Conservation (phyloP, 23 tunicate species). For the Halocynthia aurantium region DNA sequence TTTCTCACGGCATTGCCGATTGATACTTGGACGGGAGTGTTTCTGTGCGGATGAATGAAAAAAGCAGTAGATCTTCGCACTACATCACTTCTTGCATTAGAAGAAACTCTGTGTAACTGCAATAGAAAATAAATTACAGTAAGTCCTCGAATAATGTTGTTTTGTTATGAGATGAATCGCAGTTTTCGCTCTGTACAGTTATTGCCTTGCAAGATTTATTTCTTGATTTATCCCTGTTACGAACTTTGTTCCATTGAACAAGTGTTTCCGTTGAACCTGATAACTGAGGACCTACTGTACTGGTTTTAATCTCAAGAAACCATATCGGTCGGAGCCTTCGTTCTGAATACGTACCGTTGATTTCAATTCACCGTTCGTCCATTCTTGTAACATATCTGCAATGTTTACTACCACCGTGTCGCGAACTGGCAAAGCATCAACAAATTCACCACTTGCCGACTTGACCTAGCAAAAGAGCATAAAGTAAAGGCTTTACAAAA, state of each 20-base stretch:
- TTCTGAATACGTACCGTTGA: constrained; percentile 31
- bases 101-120: constrained; percentile 55
- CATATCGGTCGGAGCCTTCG: not conserved
- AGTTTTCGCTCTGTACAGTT: too few relatives aligned
- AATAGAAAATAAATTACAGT: not conserved
- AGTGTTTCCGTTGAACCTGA: too few relatives aligned
- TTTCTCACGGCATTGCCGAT: too few relatives aligned
- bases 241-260: too few relatives aligned
- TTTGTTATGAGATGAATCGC: too few relatives aligned
- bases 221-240: too few relatives aligned
- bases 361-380: constrained; percentile 39
- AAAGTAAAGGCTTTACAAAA: too few relatives aligned
- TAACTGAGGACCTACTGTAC: not conserved
- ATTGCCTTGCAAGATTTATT: too few relatives aligned
- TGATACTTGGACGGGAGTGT: not conserved
- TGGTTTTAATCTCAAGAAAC: not conserved
- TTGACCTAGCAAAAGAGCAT: constrained; percentile 14
- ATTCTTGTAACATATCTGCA: constrained; percentile 47
- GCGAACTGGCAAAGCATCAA: constrained; percentile 44
- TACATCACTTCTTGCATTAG: constrained; percentile 5
- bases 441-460: constrained; percentile 27
- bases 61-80: constrained; percentile 49
- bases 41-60: constrained; percentile 47
- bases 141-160: too few relatives aligned
- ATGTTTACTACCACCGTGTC: constrained; percentile 37